Evolutionary conservation across 92 coral and sea anemone genomes (phyloP).

Genomic region (Phenganax subtilis): DNA sequence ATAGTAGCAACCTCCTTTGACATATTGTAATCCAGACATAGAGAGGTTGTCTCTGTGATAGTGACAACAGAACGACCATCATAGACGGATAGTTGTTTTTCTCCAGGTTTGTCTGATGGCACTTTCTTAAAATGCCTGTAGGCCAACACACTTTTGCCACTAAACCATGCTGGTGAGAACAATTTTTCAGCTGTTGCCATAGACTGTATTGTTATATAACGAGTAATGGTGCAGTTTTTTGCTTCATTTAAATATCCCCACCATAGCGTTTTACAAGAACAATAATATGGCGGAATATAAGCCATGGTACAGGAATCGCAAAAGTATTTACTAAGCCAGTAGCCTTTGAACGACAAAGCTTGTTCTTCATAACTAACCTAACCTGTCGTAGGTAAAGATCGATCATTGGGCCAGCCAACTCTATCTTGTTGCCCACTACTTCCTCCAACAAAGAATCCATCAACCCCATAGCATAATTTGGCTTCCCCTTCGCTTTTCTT

Average conservation of each 20-base stretch:
- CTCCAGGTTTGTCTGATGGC: conserved; percentile 13
- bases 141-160: not conserved
- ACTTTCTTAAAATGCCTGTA: conserved; percentile 15
- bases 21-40: conserved; percentile 28
- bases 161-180: not conserved
- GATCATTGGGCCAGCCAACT: conserved; percentile 40
- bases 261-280: conserved; percentile 36
- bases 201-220: not conserved
- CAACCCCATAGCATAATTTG: conserved; percentile 48
- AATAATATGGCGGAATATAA: conserved; percentile 45
- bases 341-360: conserved; percentile 49
- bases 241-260: not conserved
- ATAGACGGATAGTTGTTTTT: conserved; percentile 23
- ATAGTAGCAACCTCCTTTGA: conserved; percentile 15
- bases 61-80: conserved; percentile 37
- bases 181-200: not conserved
- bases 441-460: conserved; percentile 51
- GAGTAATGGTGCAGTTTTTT: not conserved
- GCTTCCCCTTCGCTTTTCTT: conserved; percentile 30
- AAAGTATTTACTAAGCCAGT: conserved; percentile 54
- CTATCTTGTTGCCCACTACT: conserved; percentile 47
- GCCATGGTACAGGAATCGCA: conserved; percentile 45
- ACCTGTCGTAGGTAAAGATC: conserved; percentile 40
- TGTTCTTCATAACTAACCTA: conserved; percentile 19
- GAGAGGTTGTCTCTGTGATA: conserved; percentile 15